Base-by-base conservation (phyloP, 1,140 invertebrate species). In the Trachelipus rathkii region DNA sequence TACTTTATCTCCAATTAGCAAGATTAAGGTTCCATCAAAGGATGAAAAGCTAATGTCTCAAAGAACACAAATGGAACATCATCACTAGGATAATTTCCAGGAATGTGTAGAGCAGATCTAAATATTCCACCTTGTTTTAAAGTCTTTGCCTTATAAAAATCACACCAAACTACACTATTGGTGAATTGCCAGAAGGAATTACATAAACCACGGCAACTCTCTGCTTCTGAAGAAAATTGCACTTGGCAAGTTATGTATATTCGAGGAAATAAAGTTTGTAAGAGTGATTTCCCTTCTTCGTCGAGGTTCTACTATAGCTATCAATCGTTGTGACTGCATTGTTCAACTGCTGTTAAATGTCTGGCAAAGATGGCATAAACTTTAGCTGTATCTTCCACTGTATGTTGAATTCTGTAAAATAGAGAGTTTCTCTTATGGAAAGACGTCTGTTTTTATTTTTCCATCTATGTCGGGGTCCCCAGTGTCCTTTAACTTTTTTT, bases 61-160 rank as follows among this genome's bases (percentile, higher is more conserved):
- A 97, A 97, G 77, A 90, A 87, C 70, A 97, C 87, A 84, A 87
- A 90, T 79, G 94, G 92, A 84, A 90, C 91, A 84, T 90, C 90
- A 81, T 91, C 91, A 86, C 94, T 91, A 19, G 95, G 95, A 86
- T 95, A 97, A 82, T 90, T 91, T 81, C 94, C 91, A 77, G 94
- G 92, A 83, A 98, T 89, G 74, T 89, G 88, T 77, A 98, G 86
- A 73, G 89, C 92, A 85, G 97, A 97, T 82, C 94, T 89, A 84
- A 97, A 96, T 19, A 96, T 88, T 77, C 92, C 94, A 77, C 93
- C 92, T 87, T 92, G 89, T 86, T n/a, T n/a, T 96, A 98, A 73
- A 90, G 86, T 23, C 95, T 95, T 85, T 92, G 89, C 82, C 93
- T 89, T 75, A 96, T 89, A 87, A 97, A 97, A 82, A 96, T 89